phyloP scores from a whole-genome alignment of 2,797 vertebrate species.

The Anableps anableps region DNA sequence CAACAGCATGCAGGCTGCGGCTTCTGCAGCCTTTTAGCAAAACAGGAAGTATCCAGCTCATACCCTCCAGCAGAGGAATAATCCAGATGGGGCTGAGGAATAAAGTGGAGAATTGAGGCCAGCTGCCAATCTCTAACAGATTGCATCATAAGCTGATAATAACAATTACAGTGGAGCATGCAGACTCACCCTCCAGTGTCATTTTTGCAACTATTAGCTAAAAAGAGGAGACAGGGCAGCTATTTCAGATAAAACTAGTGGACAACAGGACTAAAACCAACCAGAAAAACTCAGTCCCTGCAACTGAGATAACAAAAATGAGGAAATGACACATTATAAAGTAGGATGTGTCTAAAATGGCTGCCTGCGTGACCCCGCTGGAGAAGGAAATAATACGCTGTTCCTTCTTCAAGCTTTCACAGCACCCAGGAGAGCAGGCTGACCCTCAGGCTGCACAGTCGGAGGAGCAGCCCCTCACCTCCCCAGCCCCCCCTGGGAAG shows the following conservation, averaged over 20 bases:
- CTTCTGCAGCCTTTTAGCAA: conserved; percentile 33
- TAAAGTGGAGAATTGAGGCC: conserved; percentile 57
- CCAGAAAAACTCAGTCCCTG: not conserved
- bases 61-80: conserved; percentile 49
- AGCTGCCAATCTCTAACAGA: conserved; percentile 58
- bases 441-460: conserved; percentile 60
- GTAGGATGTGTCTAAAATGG: conserved; percentile 68
- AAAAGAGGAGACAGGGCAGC: conserved; percentile 17
- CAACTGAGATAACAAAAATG: not conserved
- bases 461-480: conserved; percentile 43
- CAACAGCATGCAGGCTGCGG: conserved; percentile 30
- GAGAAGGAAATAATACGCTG: conserved; percentile 66
- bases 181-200: conserved; percentile 42
- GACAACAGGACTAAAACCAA: not conserved
- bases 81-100: conserved; percentile 55
- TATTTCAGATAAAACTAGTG: conserved; percentile 1
- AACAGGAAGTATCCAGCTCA: conserved; percentile 34
- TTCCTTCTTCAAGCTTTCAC: conserved; percentile 62
- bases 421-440: conserved; percentile 64
- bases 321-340: conserved; percentile 31
- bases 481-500: conserved; percentile 48
- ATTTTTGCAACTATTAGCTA: conserved; percentile 44
- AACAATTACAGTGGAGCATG: conserved; percentile 52
- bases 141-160: conserved; percentile 53
- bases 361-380: conserved; percentile 68